Conservation (phyloP, 2,888 invertebrate genomes). For the Melanargia galathea region DNA sequence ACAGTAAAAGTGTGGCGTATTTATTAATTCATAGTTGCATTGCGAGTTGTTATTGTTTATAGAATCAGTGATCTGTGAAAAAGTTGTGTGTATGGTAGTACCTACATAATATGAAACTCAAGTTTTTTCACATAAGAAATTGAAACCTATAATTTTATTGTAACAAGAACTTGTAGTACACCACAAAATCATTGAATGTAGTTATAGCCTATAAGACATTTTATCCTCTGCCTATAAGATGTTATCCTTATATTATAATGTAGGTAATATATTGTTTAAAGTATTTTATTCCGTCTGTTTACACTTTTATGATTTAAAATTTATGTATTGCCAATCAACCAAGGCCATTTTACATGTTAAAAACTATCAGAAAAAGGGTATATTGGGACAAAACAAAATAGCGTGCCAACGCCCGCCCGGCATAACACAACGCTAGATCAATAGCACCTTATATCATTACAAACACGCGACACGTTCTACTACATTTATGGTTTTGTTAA, state of each 20-base stretch:
- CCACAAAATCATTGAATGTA: neutral
- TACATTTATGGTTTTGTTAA: neutral
- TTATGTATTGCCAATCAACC: neutral
- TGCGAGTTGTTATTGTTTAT: too few relatives aligned
- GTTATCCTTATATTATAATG: neutral
- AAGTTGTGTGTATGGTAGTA: too few relatives aligned
- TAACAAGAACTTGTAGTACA: neutral
- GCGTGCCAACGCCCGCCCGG: neutral
- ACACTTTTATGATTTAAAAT: too few relatives aligned
- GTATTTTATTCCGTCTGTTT: too few relatives aligned
- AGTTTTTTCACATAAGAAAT: neutral
- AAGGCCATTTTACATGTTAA: neutral
- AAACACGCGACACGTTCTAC: conserved; percentile 7
- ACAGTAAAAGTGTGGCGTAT: too few relatives aligned
- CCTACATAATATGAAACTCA: neutral
- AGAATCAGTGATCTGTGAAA: too few relatives aligned
- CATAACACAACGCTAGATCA: neutral
- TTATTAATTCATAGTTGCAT: too few relatives aligned
- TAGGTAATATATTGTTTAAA: neutral
- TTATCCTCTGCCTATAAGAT: too few relatives aligned
- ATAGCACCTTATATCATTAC: neutral
- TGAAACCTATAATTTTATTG: neutral
- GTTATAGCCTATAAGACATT: neutral
- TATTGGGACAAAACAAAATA: neutral
- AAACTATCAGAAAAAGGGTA: too few relatives aligned